A percentile compares a stretch with the other conserved stretches of the same genome.
phyloP scores from a whole-genome alignment of 2,113 vertebrate species.

The Aegypius monachus region DNA sequence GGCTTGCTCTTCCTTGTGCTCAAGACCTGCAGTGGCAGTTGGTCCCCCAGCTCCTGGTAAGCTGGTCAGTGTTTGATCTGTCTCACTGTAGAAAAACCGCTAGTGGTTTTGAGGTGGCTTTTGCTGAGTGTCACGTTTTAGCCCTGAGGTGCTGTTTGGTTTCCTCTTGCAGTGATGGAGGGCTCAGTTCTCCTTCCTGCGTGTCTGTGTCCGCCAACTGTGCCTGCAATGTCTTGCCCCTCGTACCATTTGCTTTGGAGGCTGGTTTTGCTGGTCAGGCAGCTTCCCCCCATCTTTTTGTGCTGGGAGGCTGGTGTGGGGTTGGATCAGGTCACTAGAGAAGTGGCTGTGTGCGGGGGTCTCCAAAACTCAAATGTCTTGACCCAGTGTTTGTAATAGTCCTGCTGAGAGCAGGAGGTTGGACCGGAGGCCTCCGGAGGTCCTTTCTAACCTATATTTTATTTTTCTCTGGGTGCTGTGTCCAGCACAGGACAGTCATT shows the following conservation, averaged over 20 bases:
- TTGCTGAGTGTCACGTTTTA: not conserved
- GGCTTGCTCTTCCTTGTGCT: accelerated
- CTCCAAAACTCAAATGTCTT: not conserved
- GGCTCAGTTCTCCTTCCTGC: not conserved
- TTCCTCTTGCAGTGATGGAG: not conserved
- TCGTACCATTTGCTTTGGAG: not conserved
- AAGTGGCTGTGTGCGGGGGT: accelerated
- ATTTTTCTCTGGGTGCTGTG: not conserved
- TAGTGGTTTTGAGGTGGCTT: not conserved
- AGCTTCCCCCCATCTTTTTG: not conserved
- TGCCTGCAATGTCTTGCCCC: not conserved
- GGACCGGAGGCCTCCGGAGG: not conserved
- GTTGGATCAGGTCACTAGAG: not conserved
- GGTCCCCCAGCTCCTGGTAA: accelerated
- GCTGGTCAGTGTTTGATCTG: not conserved
- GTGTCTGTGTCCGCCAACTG: not conserved
- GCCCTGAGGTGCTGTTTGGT: not conserved
- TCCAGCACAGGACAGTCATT: not conserved
- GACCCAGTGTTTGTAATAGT: not conserved
- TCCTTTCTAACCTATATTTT: not conserved
- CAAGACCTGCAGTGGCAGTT: accelerated
- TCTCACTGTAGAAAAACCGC: not conserved
- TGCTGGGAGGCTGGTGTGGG: not conserved
- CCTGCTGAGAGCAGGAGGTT: not conserved
- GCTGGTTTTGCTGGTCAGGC: not conserved